phyloP scores from a whole-genome alignment of 2,888 invertebrate genomes.

The Tachina fera region DNA sequence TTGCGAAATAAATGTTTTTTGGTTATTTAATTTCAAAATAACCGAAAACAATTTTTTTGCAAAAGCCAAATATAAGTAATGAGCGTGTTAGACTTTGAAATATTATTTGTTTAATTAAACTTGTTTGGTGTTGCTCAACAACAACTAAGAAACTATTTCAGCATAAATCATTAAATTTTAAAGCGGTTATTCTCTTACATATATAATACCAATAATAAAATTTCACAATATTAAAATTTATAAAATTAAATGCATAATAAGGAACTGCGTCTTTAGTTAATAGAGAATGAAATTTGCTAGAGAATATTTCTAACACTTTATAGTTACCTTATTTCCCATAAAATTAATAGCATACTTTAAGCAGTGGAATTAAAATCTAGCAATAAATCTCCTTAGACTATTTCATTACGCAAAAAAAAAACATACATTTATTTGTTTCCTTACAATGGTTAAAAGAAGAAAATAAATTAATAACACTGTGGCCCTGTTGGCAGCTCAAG shows the following conservation, averaged over 20 bases:
- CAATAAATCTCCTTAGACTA: neutral
- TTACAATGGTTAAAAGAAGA: neutral
- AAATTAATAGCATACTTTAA: slow-evolving; percentile 38
- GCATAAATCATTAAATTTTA: too few relatives aligned
- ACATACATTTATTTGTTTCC: neutral
- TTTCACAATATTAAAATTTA: too few relatives aligned
- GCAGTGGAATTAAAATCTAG: slow-evolving; percentile 21
- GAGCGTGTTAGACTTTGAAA: neutral
- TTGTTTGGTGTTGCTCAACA: too few relatives aligned
- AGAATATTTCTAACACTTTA: too few relatives aligned
- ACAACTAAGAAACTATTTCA: too few relatives aligned
- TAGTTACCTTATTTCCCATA: neutral
- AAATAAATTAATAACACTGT: neutral
- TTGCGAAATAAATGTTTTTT: neutral
- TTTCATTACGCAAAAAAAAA: neutral
- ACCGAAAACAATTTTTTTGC: neutral
- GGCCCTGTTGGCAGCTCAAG: neutral
- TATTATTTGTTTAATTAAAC: neutral
- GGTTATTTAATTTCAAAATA: neutral
- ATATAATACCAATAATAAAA: too few relatives aligned
- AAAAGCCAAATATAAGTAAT: neutral
- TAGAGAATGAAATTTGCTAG: neutral
- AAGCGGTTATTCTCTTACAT: too few relatives aligned
- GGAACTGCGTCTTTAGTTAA: neutral
- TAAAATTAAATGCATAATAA: too few relatives aligned